Conservation (phyloP, 2,888 invertebrate species). For the Odontocolon sp. region DNA sequence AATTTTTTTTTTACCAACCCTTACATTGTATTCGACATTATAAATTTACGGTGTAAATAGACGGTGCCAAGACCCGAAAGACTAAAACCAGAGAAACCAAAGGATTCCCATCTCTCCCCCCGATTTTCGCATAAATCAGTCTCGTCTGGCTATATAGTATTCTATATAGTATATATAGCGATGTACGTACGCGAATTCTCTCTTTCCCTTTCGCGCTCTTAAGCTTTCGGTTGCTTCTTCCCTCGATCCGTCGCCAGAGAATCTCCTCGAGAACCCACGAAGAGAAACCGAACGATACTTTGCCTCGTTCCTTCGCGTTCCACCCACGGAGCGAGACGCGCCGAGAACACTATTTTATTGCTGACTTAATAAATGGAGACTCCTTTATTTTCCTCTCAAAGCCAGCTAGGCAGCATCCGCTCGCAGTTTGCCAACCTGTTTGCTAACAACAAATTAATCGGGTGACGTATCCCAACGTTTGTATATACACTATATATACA, state of each 20-base stretch:
- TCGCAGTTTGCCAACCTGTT: slow-evolving; percentile 79
- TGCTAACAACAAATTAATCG: slow-evolving; percentile 80
- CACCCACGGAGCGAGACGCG: slow-evolving; percentile 73
- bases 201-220: slow-evolving; percentile 54
- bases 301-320: slow-evolving; percentile 62
- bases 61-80: not conserved
- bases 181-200: slow-evolving; percentile 42
- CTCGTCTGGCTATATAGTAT: slow-evolving; percentile 66
- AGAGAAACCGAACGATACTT: slow-evolving; percentile 22
- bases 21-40: too few species aligned
- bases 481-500: slow-evolving; percentile 19
- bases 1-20: slow-evolving; percentile 1
- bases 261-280: not conserved
- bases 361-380: slow-evolving; percentile 79
- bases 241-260: slow-evolving; percentile 15
- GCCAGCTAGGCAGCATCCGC: slow-evolving; percentile 73
- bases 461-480: slow-evolving; percentile 75
- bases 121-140: slow-evolving; percentile 79
- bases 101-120: slow-evolving; percentile 66
- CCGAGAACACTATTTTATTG: slow-evolving; percentile 77
- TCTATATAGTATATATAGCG: slow-evolving; percentile 7
- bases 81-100: not conserved
- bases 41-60: too few species aligned
- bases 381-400: slow-evolving; percentile 77
- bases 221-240: slow-evolving; percentile 21